A percentile compares a stretch with the other conserved stretches of the same genome.
Evolutionary conservation across 2,113 vertebrate genomes (phyloP).

Genomic region (Podarcis cretensis): DNA sequence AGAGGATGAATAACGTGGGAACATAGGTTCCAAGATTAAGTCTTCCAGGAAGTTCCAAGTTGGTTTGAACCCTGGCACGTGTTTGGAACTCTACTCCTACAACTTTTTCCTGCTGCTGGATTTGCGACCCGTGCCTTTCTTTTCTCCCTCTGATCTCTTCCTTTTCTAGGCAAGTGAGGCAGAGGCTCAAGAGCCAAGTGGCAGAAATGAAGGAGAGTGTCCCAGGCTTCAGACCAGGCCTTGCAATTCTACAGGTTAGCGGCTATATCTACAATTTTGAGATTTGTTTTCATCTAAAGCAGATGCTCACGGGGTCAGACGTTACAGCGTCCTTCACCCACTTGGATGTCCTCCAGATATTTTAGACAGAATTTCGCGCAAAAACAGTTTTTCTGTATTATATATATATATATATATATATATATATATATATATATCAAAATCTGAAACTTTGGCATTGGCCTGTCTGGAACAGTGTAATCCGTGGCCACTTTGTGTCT

Average conservation of each 20-base stretch:
- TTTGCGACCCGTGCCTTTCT: not conserved
- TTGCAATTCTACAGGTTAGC: conserved; percentile 93
- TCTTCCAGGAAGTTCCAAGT: no score
- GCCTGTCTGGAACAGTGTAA: not conserved
- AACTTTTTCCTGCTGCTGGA: not conserved
- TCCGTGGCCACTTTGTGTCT: not conserved
- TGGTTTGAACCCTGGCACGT: no score
- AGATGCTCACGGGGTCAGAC: not conserved
- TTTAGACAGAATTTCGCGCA: no score
- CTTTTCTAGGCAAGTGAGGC: conserved; percentile 85
- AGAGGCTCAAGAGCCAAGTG: conserved; percentile 88
- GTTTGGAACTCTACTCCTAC: not conserved
- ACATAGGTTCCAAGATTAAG: not conserved
- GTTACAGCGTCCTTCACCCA: no score
- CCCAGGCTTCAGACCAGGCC: conserved; percentile 88
- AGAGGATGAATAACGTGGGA: not conserved
- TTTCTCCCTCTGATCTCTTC: not conserved
- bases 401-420: no score
- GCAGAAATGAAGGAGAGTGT: conserved; percentile 83
- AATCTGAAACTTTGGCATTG: not conserved
- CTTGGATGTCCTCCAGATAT: no score
- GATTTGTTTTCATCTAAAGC: conserved; percentile 24
- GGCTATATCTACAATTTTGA: not conserved
- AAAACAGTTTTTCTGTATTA: not conserved
- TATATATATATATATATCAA: no score